Conservation (phyloP, 2,888 invertebrate genomes). For the Chesias legatella region DNA sequence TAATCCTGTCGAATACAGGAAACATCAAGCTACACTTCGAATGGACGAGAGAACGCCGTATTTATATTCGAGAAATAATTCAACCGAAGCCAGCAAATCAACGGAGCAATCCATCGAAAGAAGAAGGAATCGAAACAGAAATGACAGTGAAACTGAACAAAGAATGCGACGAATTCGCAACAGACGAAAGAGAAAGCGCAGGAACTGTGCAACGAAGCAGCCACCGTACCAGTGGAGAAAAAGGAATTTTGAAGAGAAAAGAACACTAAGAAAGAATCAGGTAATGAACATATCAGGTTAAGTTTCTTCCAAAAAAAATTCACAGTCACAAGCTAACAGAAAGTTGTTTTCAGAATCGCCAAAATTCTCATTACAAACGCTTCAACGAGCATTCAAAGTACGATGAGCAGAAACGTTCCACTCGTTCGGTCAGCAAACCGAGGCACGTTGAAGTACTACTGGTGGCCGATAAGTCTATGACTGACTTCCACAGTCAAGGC, state of each 20-base stretch:
- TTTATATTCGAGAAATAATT: conserved; percentile 47
- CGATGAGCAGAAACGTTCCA: conserved; percentile 41
- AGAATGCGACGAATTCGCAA: conserved; percentile 52
- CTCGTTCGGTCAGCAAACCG: conserved; percentile 86
- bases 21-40: conserved; percentile 51
- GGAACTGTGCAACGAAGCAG: conserved; percentile 66
- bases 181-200: conserved; percentile 57
- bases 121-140: conserved; percentile 36
- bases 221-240: conserved; percentile 65
- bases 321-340: no score
- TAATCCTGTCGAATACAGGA: conserved; percentile 64
- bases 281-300: no score
- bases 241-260: conserved; percentile 43
- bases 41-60: conserved; percentile 56
- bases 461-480: conserved; percentile 93
- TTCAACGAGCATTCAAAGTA: conserved; percentile 27
- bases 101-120: conserved; percentile 39
- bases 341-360: conserved; percentile 42
- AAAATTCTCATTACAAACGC: conserved; percentile 47
- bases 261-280: conserved; percentile 36
- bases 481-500: conserved; percentile 90
- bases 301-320: no score
- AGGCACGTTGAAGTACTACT: conserved; percentile 92
- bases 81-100: conserved; percentile 56
- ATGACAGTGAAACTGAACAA: conserved; percentile 36